Evolutionary conservation across 2,797 vertebrate species (phyloP).

Genomic region (Falco cherrug): DNA sequence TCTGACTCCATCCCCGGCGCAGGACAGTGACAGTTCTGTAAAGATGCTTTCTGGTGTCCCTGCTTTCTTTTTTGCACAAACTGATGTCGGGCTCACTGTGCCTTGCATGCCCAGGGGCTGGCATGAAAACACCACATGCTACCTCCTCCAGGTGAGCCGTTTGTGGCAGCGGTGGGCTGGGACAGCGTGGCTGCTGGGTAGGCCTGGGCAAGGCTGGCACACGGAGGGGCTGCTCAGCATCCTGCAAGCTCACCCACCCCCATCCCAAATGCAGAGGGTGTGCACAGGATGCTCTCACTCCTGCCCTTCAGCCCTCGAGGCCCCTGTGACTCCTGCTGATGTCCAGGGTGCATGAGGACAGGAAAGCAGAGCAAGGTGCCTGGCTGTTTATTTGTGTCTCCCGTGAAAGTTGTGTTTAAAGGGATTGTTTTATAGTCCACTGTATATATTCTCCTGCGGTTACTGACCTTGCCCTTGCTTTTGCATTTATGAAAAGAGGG

Average conservation of each 20-base stretch:
- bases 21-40: background rate
- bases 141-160: background rate
- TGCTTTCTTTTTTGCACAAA: constrained; percentile 22
- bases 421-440: constrained; percentile 34
- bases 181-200: background rate
- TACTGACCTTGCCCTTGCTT: constrained; percentile 38
- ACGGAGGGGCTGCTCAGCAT: background rate
- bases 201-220: background rate
- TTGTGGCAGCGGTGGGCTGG: background rate
- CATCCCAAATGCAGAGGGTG: background rate
- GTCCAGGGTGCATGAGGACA: background rate
- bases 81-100: background rate
- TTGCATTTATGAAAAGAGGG: constrained; percentile 59
- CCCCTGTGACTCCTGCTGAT: background rate
- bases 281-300: background rate
- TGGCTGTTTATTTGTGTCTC: constrained; percentile 43
- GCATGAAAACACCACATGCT: background rate
- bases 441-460: constrained; percentile 56
- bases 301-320: background rate
- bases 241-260: background rate
- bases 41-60: background rate
- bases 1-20: background rate
- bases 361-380: constrained; percentile 11
- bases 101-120: background rate
- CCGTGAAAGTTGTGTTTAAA: constrained; percentile 19